Conservation (phyloP, 2,888 invertebrate genomes). For the Drosophila fungiperda region DNA sequence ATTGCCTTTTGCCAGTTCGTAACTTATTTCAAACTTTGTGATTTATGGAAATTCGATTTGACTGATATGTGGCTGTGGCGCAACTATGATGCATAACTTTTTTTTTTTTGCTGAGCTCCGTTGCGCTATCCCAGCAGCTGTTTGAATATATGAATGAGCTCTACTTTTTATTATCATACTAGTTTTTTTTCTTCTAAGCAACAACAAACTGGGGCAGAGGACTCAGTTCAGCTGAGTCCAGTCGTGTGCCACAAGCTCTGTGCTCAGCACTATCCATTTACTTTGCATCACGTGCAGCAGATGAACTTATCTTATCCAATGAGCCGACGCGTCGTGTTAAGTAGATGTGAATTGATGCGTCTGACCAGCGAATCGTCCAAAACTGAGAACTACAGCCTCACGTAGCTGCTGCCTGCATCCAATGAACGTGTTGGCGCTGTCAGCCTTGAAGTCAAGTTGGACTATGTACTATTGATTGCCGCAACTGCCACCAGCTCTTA, state of each 20-base stretch:
- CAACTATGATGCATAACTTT: constrained; percentile 8
- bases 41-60: constrained; percentile 29
- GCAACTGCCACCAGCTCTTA: neutral
- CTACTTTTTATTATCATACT: constrained; percentile 36
- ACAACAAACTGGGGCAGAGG: constrained; percentile 3
- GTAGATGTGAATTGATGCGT: constrained; percentile 64
- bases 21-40: constrained; percentile 19
- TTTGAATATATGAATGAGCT: constrained; percentile 51
- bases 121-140: constrained; percentile 23
- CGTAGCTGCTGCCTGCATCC: constrained; percentile 58
- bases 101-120: neutral
- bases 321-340: constrained; percentile 55
- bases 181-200: constrained; percentile 36
- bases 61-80: constrained; percentile 8
- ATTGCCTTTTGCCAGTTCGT: constrained; percentile 11
- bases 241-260: constrained; percentile 4
- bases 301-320: constrained; percentile 71
- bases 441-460: constrained; percentile 19
- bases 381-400: constrained; percentile 46
- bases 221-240: neutral
- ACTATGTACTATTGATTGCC: neutral
- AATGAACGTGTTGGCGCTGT: constrained; percentile 59
- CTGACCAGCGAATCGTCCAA: constrained; percentile 35
- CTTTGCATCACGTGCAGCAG: constrained; percentile 60
- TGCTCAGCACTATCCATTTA: constrained; percentile 20